Conservation (phyloP, 1,140 invertebrate genomes). For the Tribolium madens region DNA sequence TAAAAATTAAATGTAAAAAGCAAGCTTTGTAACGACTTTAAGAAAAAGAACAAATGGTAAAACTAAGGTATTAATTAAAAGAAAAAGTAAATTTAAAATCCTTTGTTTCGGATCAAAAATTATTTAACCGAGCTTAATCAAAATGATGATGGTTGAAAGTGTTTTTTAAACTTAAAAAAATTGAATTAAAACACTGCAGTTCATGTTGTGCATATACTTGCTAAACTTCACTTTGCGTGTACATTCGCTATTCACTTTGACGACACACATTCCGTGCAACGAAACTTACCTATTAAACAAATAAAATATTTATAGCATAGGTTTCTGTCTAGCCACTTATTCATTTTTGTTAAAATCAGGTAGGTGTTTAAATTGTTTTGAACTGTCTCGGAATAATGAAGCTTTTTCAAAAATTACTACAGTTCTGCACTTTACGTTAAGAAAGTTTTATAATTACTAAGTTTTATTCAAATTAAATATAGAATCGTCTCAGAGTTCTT, state of each 20-base stretch:
- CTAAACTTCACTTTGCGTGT: no score
- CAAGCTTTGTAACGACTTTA: background rate
- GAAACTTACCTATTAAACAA: no score
- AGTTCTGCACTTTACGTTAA: background rate
- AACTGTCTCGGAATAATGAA: background rate
- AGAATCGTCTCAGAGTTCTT: background rate
- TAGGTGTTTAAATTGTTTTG: no score
- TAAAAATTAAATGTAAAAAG: background rate
- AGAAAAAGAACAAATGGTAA: background rate
- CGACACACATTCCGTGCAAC: no score
- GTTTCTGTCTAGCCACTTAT: no score
- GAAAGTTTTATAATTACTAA: slow-evolving; percentile 9
- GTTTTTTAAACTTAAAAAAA: no score
- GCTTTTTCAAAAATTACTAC: background rate
- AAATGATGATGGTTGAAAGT: background rate
- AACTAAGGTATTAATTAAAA: background rate
- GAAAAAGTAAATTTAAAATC: background rate
- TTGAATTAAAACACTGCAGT: no score
- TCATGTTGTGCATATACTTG: no score
- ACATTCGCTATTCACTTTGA: no score
- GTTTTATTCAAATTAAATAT: slow-evolving; percentile 30
- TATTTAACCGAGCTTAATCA: background rate
- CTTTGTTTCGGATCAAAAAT: background rate
- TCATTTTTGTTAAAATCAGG: no score
- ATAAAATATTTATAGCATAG: no score